Evolutionary conservation across 2,888 invertebrate genomes (phyloP), one percentile per base, ranked within the genome.

Genomic region (Seira ritae): DNA sequence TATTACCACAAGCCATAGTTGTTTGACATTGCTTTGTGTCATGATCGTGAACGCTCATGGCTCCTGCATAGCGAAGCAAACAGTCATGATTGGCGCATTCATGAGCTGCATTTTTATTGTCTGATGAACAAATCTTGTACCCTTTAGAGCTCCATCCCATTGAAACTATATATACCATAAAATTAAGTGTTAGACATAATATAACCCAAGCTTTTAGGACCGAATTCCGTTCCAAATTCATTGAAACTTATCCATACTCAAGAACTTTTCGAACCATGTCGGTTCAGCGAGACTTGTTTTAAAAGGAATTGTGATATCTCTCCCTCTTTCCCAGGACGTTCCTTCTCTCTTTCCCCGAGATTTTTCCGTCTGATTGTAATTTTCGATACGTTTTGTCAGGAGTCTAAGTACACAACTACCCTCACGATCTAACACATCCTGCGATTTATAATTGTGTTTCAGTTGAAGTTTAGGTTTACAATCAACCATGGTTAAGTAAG

Each of bases 11-110:
- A 24, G 1, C 60, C 2, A 17, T 23, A n/a, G 72, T 72, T 0
- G 60, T 4, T 24, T 60, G 17, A 19, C 72, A 72, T 1, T 67
- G 10, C 17, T 50, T 23, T 3, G 46, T 60, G 2, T 19, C 31
- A 1, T 20, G 17, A n/a, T 70, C 62, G 31, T 37, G 31, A 8
- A 81, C 3, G 50, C 81, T 81, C 15, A 17, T 19, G 12, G 1
- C 31, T 0, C 81, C 81, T 1, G 10, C 8, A n/a, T 50, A 75
- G 1, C 81, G 42, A 4, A 71, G 20, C 1, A 62, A 70, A 37
- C 81, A 81, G 37, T 81, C 81, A 15, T 71, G 46, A 23, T 81
- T 75, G 15, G 42, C 70, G 22, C 80, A 80, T 15, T 74, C 80
- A 15, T 75, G 74, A 1, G 22, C 22, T 1, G 80, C 68, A 31